These are phyloP conservation scores for Acrobasis suavella DNA, from an alignment of 2,888 invertebrate genomes.

Conservation along the genomic window DNA sequence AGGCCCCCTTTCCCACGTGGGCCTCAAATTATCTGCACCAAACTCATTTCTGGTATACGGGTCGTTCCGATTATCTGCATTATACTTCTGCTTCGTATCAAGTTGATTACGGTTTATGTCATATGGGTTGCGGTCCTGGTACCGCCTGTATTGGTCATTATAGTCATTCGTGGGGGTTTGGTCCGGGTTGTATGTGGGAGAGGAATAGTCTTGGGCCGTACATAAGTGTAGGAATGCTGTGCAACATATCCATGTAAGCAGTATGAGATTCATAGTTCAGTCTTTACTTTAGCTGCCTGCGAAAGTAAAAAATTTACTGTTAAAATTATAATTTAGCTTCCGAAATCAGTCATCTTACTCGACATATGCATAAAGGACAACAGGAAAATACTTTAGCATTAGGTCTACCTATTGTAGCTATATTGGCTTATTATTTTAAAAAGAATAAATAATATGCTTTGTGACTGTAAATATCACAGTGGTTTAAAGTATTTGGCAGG, in stretches of 20 bases:
- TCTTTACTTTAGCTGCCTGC: constrained; percentile 56
- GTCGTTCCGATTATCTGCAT: constrained; percentile 41
- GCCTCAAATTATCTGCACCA: constrained; percentile 52
- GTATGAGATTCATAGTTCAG: constrained; percentile 73
- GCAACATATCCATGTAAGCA: constrained; percentile 45
- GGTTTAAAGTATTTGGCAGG: too few relatives aligned
- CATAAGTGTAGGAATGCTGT: constrained; percentile 52
- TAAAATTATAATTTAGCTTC: too few relatives aligned
- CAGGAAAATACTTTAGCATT: too few relatives aligned
- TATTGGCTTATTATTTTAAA: too few relatives aligned
- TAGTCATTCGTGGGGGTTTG: constrained; percentile 58
- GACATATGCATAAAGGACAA: too few relatives aligned
- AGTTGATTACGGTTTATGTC: constrained; percentile 45
- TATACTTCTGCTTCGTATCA: constrained; percentile 42
- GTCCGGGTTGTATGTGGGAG: constrained; percentile 65
- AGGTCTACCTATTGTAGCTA: too few relatives aligned
- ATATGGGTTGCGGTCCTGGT: constrained; percentile 47
- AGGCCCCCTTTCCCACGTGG: constrained; percentile 59
- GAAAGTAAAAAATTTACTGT: constrained; percentile 35
- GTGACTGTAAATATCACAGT: too few relatives aligned
- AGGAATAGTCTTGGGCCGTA: constrained; percentile 61
- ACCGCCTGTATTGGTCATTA: constrained; percentile 61
- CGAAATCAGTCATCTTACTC: too few relatives aligned
- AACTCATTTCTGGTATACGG: constrained; percentile 45
- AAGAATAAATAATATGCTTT: too few relatives aligned